phyloP scores from a whole-genome alignment of 2,888 invertebrate genomes.

The Nebria brevicollis region DNA sequence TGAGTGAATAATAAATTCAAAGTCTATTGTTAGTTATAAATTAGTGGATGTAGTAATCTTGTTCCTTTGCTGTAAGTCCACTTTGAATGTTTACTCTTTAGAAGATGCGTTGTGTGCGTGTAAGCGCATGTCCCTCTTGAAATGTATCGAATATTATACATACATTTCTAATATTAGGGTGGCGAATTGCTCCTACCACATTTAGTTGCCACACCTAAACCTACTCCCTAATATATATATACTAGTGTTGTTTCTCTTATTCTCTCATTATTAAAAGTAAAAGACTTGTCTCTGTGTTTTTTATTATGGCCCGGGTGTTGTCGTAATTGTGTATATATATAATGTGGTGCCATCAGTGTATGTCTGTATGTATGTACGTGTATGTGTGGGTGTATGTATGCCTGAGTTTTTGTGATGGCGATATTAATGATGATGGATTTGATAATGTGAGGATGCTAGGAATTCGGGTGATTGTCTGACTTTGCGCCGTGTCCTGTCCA shows the following conservation, averaged over 20 bases:
- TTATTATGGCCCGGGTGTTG: background rate
- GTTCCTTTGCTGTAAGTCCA: no score
- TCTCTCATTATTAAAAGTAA: background rate
- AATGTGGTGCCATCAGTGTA: conserved; percentile 5
- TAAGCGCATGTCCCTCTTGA: background rate
- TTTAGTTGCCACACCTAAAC: background rate
- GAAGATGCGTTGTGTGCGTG: background rate
- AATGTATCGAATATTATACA: background rate
- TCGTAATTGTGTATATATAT: conserved; percentile 3
- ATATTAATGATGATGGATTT: conserved; percentile 9
- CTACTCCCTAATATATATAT: background rate
- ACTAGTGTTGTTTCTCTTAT: background rate
- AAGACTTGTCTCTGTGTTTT: background rate
- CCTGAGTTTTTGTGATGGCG: background rate
- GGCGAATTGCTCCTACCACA: background rate
- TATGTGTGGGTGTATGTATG: background rate
- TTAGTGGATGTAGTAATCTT: background rate
- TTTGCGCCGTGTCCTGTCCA: conserved; percentile 43
- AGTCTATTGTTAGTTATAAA: background rate
- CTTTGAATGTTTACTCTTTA: no score
- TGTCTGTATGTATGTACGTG: conserved; percentile 2
- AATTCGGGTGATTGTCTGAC: conserved; percentile 20
- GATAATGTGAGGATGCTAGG: conserved; percentile 6
- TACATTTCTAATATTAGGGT: background rate
- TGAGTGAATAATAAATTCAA: background rate